A percentile compares a stretch with the other conserved stretches of the same genome.
These are phyloP conservation scores for Strigamia maritima DNA, from an alignment of 2,888 invertebrate species.

Conservation along the genomic window DNA sequence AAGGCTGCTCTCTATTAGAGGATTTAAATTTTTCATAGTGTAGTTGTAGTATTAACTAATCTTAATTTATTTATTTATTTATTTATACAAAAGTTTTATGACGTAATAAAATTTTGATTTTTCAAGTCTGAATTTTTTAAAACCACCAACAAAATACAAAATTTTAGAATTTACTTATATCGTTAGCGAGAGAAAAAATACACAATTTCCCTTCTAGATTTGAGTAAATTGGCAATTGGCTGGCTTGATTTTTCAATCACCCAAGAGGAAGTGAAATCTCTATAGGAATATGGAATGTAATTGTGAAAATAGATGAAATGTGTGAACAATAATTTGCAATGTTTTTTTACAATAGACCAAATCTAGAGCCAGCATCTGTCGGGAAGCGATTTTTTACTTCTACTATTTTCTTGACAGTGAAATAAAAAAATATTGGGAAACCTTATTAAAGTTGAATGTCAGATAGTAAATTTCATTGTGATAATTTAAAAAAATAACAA, in stretches of 20 bases:
- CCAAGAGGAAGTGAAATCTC: neutral
- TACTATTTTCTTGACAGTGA: neutral
- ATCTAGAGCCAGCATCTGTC: neutral
- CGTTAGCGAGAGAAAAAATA: neutral
- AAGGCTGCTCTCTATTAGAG: too few species aligned
- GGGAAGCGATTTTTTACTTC: neutral
- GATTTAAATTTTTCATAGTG: too few species aligned
- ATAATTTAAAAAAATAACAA: neutral
- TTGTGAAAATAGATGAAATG: neutral
- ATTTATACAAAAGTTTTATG: too few species aligned
- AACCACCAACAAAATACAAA: neutral
- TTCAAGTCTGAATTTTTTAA: too few species aligned
- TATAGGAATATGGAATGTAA: neutral
- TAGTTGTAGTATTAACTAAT: too few species aligned
- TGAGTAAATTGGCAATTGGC: constrained; percentile 13
- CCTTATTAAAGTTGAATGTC: neutral
- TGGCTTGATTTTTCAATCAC: constrained; percentile 11
- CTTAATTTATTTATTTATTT: too few species aligned
- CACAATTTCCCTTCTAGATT: neutral
- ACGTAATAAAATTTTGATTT: too few species aligned
- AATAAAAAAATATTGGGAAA: neutral
- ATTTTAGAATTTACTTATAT: neutral
- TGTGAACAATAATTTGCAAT: neutral
- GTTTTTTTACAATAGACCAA: neutral
- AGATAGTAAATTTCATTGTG: neutral